Evolutionary conservation across 2,113 vertebrate species (phyloP).

Genomic region (Clarias batrachus): DNA sequence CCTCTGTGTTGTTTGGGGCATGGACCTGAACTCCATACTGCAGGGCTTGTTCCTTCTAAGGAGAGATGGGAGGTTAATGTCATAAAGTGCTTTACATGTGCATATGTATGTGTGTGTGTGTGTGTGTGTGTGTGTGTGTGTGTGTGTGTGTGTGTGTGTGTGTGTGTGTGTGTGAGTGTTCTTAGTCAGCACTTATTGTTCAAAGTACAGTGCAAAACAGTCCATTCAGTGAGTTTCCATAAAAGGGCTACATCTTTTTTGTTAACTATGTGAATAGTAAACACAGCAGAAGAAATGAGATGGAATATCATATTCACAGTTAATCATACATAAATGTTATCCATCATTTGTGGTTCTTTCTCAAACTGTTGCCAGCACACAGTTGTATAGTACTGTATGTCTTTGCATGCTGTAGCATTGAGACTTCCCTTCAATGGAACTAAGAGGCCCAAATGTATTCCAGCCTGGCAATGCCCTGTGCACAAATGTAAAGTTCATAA

Average conservation of each 20-base stretch:
- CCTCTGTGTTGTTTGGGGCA: slow-evolving; percentile 83
- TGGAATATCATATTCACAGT: not conserved
- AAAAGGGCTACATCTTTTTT: not conserved
- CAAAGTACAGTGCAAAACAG: too few species aligned
- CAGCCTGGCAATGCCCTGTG: not conserved
- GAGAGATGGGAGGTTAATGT: too few species aligned
- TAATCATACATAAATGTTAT: not conserved
- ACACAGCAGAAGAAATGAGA: not conserved
- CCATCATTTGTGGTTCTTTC: not conserved
- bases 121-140: too few species aligned
- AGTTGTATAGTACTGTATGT: not conserved
- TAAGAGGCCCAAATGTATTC: not conserved
- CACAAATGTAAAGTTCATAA: not conserved
- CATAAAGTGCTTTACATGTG: too few species aligned
- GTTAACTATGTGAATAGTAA: not conserved
- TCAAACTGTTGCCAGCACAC: not conserved
- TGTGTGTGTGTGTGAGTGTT: too few species aligned
- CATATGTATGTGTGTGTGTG: too few species aligned
- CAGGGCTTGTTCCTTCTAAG: slow-evolving; percentile 78
- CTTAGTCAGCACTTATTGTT: too few species aligned
- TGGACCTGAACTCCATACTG: slow-evolving; percentile 79
- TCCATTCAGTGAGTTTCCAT: not conserved
- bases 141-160: too few species aligned
- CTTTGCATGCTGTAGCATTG: not conserved
- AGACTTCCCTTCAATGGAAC: not conserved